Evolutionary conservation across 2,113 vertebrate genomes (phyloP).

Genomic region (Paralichthys olivaceus): DNA sequence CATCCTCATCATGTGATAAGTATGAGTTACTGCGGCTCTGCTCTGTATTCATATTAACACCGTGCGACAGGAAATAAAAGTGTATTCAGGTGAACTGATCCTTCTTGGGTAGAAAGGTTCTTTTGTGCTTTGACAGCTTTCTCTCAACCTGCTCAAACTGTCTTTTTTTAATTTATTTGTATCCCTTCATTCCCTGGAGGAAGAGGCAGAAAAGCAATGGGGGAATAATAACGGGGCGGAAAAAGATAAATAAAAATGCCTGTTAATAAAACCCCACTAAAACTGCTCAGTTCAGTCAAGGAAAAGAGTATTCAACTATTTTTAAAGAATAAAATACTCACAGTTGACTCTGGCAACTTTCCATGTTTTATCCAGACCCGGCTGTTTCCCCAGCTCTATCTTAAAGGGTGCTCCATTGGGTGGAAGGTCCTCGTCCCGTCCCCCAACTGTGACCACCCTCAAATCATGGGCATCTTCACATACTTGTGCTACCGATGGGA

Average conservation of each 20-base stretch:
- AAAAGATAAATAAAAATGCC: not conserved
- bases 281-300: not conserved
- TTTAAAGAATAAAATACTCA: conserved; percentile 79
- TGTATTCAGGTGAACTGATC: not conserved
- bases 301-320: not conserved
- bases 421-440: conserved; percentile 90
- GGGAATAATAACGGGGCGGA: too few species aligned
- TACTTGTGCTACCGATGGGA: conserved; percentile 89
- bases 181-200: not conserved
- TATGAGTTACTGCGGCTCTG: not conserved
- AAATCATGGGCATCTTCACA: conserved; percentile 93
- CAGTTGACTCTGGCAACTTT: conserved; percentile 93
- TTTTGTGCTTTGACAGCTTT: not conserved
- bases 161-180: conserved; percentile 1
- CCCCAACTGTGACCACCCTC: conserved; percentile 90
- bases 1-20: conserved; percentile 14
- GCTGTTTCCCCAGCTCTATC: conserved; percentile 93
- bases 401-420: conserved; percentile 95
- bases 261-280: not conserved
- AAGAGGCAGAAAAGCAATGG: not conserved
- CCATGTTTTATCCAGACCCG: conserved; percentile 92
- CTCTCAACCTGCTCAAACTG: not conserved
- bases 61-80: not conserved
- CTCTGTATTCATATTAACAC: conserved; percentile 21
- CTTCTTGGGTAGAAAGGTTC: not conserved